Evolutionary conservation across 2,113 vertebrate species (phyloP).

Genomic region (Bos javanicus): DNA sequence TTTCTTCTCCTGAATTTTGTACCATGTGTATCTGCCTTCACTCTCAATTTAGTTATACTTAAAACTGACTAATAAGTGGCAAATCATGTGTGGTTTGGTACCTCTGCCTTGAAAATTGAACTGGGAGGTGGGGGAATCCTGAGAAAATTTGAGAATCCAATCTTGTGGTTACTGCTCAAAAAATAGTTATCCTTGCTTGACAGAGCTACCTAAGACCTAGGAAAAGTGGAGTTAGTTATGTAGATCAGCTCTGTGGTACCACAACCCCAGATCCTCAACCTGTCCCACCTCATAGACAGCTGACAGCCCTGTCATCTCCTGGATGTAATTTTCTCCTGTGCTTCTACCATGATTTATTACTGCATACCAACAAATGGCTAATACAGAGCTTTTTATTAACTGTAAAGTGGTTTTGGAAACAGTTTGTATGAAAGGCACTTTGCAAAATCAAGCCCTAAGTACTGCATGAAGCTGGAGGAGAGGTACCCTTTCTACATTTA

Average conservation of each 20-base stretch:
- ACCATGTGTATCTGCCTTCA: background rate
- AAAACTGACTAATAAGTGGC: background rate
- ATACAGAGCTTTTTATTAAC: conserved; percentile 30
- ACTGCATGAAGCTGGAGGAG: background rate
- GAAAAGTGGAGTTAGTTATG: fast-evolving
- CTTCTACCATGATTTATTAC: background rate
- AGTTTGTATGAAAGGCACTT: conserved; percentile 10
- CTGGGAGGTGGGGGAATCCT: background rate
- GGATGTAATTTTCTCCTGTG: background rate
- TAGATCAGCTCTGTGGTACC: no score
- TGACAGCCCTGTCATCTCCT: background rate
- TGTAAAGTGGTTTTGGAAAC: conserved; percentile 51
- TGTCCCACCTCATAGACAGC: background rate
- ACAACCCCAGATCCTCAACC: background rate
- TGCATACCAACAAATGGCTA: background rate
- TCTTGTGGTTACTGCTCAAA: background rate
- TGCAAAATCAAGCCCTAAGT: conserved; percentile 19
- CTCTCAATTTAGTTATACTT: background rate
- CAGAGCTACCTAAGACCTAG: background rate
- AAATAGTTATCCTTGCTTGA: background rate
- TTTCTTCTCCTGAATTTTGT: background rate
- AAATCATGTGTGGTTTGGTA: background rate
- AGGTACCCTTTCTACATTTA: background rate
- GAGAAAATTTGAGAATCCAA: background rate
- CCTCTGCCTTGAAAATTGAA: background rate